These are phyloP conservation scores for Ctenoplectra terminalis DNA, from an alignment of 1,140 invertebrate species.

Conservation along the genomic window DNA sequence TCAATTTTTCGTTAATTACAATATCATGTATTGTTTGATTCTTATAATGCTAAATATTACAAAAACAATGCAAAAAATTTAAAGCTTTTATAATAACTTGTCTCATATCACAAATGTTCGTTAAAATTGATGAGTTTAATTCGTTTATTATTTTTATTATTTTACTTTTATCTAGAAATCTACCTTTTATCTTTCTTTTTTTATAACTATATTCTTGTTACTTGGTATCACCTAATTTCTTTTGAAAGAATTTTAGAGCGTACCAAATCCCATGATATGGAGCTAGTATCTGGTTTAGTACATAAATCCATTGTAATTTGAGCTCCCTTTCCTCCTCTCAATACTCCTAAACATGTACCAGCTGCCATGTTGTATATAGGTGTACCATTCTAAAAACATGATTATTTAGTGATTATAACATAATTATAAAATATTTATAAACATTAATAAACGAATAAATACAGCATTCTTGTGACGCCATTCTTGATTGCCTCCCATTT, in stretches of 20 bases:
- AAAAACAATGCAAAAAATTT: conserved; percentile 7
- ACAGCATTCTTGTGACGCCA: conserved; percentile 91
- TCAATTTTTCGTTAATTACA: not conserved
- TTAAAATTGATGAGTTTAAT: not conserved
- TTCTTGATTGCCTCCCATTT: conserved; percentile 94
- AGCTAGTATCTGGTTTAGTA: conserved; percentile 82
- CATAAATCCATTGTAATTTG: conserved; percentile 89
- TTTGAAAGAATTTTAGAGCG: conserved; percentile 74
- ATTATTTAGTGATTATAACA: not conserved
- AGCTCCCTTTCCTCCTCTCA: conserved; percentile 82
- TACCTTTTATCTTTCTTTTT: conserved; percentile 24
- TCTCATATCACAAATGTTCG: not conserved
- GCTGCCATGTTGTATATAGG: conserved; percentile 94
- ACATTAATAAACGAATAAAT: conserved; percentile 44
- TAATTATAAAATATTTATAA: conserved; percentile 15
- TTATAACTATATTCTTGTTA: conserved; percentile 20
- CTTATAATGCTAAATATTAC: conserved; percentile 3
- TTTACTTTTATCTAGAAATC: conserved; percentile 15
- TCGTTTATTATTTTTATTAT: not conserved
- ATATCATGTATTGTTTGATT: not conserved
- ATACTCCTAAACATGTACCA: conserved; percentile 90
- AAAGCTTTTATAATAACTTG: not conserved
- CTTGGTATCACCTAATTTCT: conserved; percentile 70
- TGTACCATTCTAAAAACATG: conserved; percentile 84
- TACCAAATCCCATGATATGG: conserved; percentile 90